A percentile compares a stretch with the other conserved stretches of the same genome.
Evolutionary conservation across 2,113 vertebrate genomes (phyloP).

Genomic region (Pelecanus crispus): DNA sequence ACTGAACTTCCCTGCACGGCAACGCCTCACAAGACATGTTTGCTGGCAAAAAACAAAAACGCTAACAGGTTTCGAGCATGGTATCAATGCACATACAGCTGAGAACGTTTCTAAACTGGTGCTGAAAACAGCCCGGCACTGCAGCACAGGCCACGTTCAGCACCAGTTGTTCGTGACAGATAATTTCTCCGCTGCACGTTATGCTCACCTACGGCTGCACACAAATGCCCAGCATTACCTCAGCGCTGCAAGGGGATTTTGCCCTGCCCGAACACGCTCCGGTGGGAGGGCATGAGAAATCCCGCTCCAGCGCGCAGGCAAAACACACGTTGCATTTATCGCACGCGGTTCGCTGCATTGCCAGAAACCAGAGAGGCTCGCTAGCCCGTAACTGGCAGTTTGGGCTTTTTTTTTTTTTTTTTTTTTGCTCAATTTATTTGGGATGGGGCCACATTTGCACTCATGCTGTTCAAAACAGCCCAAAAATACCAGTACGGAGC

Average conservation of each 20-base stretch:
- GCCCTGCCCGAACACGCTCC: neutral
- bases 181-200: accelerated
- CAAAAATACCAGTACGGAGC: accelerated
- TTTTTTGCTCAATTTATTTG: neutral
- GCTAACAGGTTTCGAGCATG: accelerated
- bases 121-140: neutral
- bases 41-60: neutral
- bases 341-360: accelerated
- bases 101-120: neutral
- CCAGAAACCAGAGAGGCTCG: neutral
- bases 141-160: neutral
- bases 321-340: accelerated
- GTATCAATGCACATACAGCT: accelerated
- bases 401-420: neutral
- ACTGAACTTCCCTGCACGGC: neutral
- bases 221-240: accelerated
- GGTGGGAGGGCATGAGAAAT: accelerated
- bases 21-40: accelerated
- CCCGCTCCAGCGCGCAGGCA: accelerated
- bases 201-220: neutral
- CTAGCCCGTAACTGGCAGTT: accelerated
- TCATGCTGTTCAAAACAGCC: accelerated
- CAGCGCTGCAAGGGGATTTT: neutral
- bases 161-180: neutral
- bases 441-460: neutral